These are phyloP conservation scores for Isotomurus palustris DNA, from an alignment of 2,888 invertebrate species.

Conservation along the genomic window DNA sequence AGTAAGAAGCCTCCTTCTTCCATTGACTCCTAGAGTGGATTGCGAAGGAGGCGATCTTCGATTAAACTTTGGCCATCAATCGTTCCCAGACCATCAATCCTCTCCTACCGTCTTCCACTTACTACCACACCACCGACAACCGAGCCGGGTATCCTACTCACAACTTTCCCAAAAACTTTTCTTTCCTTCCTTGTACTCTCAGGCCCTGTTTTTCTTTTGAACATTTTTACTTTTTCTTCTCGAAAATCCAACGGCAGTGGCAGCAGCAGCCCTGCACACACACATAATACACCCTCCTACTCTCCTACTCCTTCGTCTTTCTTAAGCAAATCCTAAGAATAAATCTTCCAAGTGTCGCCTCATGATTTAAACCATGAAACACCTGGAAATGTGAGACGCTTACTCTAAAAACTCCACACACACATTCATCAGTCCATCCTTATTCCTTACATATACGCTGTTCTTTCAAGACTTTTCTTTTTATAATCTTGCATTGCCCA, in stretches of 20 bases:
- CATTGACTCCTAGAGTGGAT: conserved; percentile 14
- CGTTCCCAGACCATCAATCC: conserved; percentile 25
- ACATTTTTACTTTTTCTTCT: no score
- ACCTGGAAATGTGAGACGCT: no score
- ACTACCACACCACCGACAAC: background rate
- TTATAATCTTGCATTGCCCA: no score
- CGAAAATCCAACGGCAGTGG: no score
- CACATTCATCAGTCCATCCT: no score
- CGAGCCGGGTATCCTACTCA: conserved; percentile 4
- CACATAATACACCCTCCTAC: conserved; percentile 21
- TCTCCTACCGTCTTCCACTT: conserved; percentile 35
- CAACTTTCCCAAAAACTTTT: no score
- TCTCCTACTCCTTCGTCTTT: conserved; percentile 1
- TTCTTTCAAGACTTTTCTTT: no score
- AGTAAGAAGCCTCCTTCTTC: background rate
- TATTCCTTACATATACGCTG: no score
- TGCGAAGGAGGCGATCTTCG: conserved; percentile 39
- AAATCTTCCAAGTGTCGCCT: background rate
- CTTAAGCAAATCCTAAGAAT: conserved; percentile 1
- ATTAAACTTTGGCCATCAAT: conserved; percentile 46
- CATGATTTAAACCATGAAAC: no score
- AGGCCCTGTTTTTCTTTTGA: no score
- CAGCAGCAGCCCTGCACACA: conserved; percentile 20
- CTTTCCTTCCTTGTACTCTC: no score
- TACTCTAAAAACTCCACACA: no score